Evolutionary conservation across 2,888 invertebrate species (phyloP).

Genomic region (Malthinus flaveolus): DNA sequence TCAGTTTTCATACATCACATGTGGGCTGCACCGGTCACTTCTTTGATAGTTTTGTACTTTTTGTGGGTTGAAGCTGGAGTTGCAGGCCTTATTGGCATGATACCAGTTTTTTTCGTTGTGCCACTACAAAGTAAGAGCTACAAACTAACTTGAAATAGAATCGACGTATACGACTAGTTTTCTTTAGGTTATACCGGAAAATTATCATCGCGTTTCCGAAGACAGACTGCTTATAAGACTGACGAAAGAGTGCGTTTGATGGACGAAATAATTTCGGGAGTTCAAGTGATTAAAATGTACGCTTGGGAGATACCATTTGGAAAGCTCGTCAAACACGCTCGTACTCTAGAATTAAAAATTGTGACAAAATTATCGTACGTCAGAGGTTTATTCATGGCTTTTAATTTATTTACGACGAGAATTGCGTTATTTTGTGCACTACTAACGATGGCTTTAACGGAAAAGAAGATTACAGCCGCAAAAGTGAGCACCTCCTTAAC

Average conservation of each 20-base stretch:
- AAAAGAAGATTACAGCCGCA: conserved; percentile 70
- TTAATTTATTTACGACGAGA: conserved; percentile 80
- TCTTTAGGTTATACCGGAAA: conserved; percentile 64
- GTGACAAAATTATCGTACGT: conserved; percentile 66
- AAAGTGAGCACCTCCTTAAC: conserved; percentile 56
- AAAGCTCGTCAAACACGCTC: conserved; percentile 61
- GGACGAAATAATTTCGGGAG: conserved; percentile 92
- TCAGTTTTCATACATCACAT: conserved; percentile 83
- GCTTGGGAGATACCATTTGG: conserved; percentile 76
- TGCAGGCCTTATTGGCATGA: conserved; percentile 76
- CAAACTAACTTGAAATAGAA: neutral
- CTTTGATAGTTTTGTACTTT: conserved; percentile 74
- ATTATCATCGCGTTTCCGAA: conserved; percentile 67
- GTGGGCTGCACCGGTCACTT: conserved; percentile 77
- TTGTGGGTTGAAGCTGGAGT: conserved; percentile 76
- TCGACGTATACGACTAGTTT: conserved; percentile 33
- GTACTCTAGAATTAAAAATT: conserved; percentile 61
- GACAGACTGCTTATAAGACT: conserved; percentile 80
- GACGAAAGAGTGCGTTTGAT: conserved; percentile 90
- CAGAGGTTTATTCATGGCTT: conserved; percentile 70
- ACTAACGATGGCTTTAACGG: conserved; percentile 67
- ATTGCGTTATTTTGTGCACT: conserved; percentile 77
- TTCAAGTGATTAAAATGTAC: conserved; percentile 83
- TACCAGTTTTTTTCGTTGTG: conserved; percentile 75
- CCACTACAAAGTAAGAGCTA: conserved; percentile 76